Base-by-base conservation (phyloP, 2,888 invertebrate species). In the Xestia xanthographa region DNA sequence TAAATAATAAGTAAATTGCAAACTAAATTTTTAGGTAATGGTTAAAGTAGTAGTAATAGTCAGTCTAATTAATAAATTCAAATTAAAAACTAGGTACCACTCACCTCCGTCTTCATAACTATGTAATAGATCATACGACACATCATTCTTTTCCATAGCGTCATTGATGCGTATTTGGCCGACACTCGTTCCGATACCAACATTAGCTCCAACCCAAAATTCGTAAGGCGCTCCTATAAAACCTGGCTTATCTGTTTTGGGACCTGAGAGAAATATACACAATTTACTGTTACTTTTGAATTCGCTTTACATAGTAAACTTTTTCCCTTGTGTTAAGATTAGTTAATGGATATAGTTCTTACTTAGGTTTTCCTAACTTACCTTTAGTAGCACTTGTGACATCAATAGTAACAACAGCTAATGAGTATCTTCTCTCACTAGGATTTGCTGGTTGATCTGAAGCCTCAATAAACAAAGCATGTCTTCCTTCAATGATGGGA, bases 201-300 rank as follows among this genome's bases (percentile, higher is more conserved):
- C 98, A 89, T 98, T 98, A n/a, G 97, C 97, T 0, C 98, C 98
- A 48, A 98, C 98, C 98, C 98, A 98, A 92, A 99, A 98, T 90
- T 98, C 98, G 88, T 98, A 99, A 0, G 98, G 98, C 1, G 98
- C 97, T 43, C 98, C 98, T 38, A 98, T 96, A 87, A 98, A 98
- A 90, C 98, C 98, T 4, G 98, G 98, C 53, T 96, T 96, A 70
- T 97, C 97, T 66, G 95, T 92, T 88, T 94, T 94, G 63, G 94
- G 92, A 65, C 96, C 97, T 97, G 83, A 75, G 93, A 93, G 75
- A 81, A 34, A 34, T 58, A 75, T 53, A 29, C 0, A 26, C 1
- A 22, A 20, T 29, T 45, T 45, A 62, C 34, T 45, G 9, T 9
- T 38, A 14, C 5, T 38, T 56, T 41, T 41, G 0, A 12, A 48